Evolutionary conservation across 2,888 invertebrate species (phyloP).

Genomic region (Philhelius pedissequus): DNA sequence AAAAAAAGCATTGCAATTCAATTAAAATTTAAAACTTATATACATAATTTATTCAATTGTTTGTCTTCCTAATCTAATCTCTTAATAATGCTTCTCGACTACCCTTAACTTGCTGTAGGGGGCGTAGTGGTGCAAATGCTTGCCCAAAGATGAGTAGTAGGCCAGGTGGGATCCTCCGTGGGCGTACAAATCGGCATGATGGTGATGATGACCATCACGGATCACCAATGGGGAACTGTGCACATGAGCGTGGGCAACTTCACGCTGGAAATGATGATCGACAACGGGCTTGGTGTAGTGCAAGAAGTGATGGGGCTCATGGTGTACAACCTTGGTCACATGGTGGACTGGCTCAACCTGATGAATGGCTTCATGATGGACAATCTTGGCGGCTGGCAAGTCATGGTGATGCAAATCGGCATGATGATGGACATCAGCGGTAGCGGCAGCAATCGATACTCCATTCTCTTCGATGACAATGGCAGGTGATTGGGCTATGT

Average conservation of each 20-base stretch:
- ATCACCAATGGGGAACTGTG: slow-evolving; percentile 49
- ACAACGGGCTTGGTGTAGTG: slow-evolving; percentile 76
- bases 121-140: slow-evolving; percentile 72
- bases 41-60: slow-evolving; percentile 56
- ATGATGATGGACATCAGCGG: slow-evolving; percentile 69
- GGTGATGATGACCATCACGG: slow-evolving; percentile 42
- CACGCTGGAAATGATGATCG: slow-evolving; percentile 75
- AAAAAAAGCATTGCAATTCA: background rate
- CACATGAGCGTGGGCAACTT: slow-evolving; percentile 72
- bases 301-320: slow-evolving; percentile 76
- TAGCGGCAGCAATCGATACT: slow-evolving; percentile 65
- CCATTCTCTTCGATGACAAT: slow-evolving; percentile 72
- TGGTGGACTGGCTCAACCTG: slow-evolving; percentile 76
- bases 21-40: slow-evolving; percentile 28
- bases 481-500: slow-evolving; percentile 75
- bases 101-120: slow-evolving; percentile 75
- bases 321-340: slow-evolving; percentile 77
- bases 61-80: slow-evolving; percentile 56
- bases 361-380: slow-evolving; percentile 76
- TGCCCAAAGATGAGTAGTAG: slow-evolving; percentile 71
- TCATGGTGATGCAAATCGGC: slow-evolving; percentile 70
- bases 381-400: slow-evolving; percentile 73
- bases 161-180: slow-evolving; percentile 68
- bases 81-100: slow-evolving; percentile 75
- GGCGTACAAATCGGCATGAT: slow-evolving; percentile 33